A percentile compares a stretch with the other conserved stretches of the same genome.
phyloP scores from a whole-genome alignment of 1,140 invertebrate genomes.

The Megalonaias nervosa region DNA sequence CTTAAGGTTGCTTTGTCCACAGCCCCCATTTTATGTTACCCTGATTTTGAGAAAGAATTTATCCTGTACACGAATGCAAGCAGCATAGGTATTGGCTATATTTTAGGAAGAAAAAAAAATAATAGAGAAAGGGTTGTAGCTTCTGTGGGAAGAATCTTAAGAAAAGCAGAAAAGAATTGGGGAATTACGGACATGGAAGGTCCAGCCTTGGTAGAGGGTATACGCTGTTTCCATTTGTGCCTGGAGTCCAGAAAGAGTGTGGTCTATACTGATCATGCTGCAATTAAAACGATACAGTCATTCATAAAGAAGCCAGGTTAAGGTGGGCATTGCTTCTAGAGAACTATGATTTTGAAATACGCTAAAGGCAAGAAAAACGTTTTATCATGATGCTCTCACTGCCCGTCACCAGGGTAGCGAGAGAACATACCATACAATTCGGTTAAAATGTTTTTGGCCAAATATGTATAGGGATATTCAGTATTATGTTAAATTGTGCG shows the following conservation, averaged over 20 bases:
- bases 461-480: too few relatives aligned
- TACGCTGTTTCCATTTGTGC: constrained; percentile 19
- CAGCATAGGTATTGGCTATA: too few relatives aligned
- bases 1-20: constrained; percentile 1
- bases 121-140: constrained; percentile 16
- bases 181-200: constrained; percentile 15
- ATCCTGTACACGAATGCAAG: too few relatives aligned
- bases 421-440: too few relatives aligned
- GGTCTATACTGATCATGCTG: constrained; percentile 28
- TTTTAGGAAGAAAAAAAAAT: neutral
- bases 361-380: neutral
- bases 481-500: too few relatives aligned
- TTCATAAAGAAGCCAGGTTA: constrained; percentile 1
- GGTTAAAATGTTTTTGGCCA: too few relatives aligned
- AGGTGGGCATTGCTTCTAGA: constrained; percentile 30
- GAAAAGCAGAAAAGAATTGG: constrained; percentile 29
- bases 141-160: constrained; percentile 23
- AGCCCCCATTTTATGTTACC: constrained; percentile 21
- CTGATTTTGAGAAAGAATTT: constrained; percentile 13
- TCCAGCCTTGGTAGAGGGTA: constrained; percentile 30
- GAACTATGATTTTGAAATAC: constrained; percentile 19
- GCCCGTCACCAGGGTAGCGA: too few relatives aligned
- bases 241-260: constrained; percentile 11
- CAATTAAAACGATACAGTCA: constrained; percentile 1
- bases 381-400: too few relatives aligned